Conservation (phyloP, 2,888 invertebrate genomes). For the Tenthredo distinguenda region DNA sequence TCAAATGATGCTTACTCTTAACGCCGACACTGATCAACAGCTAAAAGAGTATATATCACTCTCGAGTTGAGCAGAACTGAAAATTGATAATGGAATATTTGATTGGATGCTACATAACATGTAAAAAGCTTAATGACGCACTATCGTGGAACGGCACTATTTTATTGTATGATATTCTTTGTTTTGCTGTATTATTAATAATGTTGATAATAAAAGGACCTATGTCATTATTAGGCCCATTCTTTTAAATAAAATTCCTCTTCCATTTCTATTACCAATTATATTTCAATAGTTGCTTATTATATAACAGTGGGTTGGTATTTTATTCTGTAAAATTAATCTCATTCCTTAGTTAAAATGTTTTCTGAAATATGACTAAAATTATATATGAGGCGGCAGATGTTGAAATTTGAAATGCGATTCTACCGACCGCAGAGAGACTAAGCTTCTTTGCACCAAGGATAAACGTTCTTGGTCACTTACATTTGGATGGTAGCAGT, state of each 20-base stretch:
- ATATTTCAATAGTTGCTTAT: not conserved
- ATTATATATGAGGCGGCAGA: not conserved
- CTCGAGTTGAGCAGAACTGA: conserved; percentile 65
- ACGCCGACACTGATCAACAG: conserved; percentile 86
- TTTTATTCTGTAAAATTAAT: not conserved
- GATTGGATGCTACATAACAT: conserved; percentile 63
- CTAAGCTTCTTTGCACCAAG: too few species aligned
- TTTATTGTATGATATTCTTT: conserved; percentile 74
- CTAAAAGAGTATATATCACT: conserved; percentile 82
- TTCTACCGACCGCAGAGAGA: not conserved
- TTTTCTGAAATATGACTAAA: not conserved
- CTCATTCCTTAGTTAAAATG: not conserved
- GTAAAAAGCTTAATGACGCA: conserved; percentile 69
- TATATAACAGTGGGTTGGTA: not conserved
- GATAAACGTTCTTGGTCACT: not conserved
- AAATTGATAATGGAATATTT: conserved; percentile 46
- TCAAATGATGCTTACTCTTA: conserved; percentile 86
- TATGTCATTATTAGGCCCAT: conserved; percentile 43
- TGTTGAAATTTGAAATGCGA: too few species aligned
- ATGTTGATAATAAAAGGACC: conserved; percentile 73
- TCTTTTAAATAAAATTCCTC: not conserved
- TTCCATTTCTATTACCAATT: not conserved
- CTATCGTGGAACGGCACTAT: conserved; percentile 73
- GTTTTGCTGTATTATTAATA: conserved; percentile 73
- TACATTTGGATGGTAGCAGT: not conserved